Percentiles rank a stretch among this genome's conserved stretches.
These are phyloP conservation scores for Akabosia matsudoensis DNA, from an alignment of 1,140 invertebrate species.

Conservation along the genomic window DNA sequence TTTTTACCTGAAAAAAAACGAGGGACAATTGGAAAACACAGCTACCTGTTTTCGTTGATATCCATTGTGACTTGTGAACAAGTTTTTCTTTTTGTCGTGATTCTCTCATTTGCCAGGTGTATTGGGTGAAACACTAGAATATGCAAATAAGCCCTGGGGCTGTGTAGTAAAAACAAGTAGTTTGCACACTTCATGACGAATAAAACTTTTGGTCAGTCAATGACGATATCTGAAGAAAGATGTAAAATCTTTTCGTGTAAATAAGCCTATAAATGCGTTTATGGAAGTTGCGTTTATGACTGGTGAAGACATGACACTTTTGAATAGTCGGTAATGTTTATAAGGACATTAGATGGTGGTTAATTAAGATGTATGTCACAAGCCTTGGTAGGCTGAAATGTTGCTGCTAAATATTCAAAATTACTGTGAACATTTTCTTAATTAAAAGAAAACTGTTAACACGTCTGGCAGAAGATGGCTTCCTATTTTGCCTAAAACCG, in stretches of 20 bases:
- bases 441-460: background rate
- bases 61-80: too few species aligned
- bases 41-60: slow-evolving; percentile 7
- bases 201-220: too few species aligned
- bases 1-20: background rate
- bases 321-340: too few species aligned
- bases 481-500: background rate
- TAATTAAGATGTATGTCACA: background rate
- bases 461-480: background rate
- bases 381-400: background rate
- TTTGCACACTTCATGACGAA: background rate
- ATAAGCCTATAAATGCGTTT: too few species aligned
- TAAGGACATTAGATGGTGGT: background rate
- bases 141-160: background rate
- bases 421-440: background rate
- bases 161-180: background rate
- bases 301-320: background rate
- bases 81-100: background rate
- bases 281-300: background rate
- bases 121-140: background rate
- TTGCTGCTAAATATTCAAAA: background rate
- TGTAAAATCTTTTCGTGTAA: too few species aligned
- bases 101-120: background rate
- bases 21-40: background rate
- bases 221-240: too few species aligned